Conservation (phyloP, 2,113 vertebrate genomes). For the Brachionichthys hirsutus region DNA sequence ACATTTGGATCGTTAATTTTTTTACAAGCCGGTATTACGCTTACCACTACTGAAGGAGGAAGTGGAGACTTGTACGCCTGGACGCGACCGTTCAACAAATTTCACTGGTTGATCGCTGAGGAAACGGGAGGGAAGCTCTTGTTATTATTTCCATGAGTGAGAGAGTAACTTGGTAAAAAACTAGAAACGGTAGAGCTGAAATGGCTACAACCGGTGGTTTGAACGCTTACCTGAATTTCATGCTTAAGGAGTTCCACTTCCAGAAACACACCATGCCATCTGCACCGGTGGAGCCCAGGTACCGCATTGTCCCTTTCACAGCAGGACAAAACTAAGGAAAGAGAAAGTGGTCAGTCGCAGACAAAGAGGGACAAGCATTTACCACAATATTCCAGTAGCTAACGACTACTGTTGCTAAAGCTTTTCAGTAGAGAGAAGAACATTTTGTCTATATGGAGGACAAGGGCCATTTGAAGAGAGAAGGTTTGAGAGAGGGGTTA, state of each 20-base stretch:
- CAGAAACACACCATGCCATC: constrained; percentile 98
- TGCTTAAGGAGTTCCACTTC: constrained; percentile 91
- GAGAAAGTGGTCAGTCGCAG: constrained; percentile 11
- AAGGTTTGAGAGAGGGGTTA: no score
- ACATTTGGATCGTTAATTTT: not conserved
- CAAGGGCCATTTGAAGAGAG: no score
- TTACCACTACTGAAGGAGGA: constrained; percentile 96
- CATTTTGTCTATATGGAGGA: not conserved
- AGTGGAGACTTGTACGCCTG: constrained; percentile 95
- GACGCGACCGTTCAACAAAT: constrained; percentile 94
- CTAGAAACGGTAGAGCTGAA: not conserved
- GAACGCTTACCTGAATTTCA: constrained; percentile 90
- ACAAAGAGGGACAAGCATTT: not conserved
- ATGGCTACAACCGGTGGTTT: not conserved
- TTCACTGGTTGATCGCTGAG: constrained; percentile 91
- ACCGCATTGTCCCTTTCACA: constrained; percentile 86
- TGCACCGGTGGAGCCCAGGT: constrained; percentile 95
- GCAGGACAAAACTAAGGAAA: constrained; percentile 88
- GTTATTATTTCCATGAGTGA: not conserved
- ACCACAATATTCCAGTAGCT: not conserved
- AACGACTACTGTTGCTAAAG: not conserved
- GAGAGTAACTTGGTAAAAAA: not conserved
- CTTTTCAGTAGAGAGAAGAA: not conserved
- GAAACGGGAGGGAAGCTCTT: not conserved
- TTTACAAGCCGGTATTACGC: constrained; percentile 3